Base-by-base conservation (phyloP, 2,888 invertebrate species). In the Axea sp. region DNA sequence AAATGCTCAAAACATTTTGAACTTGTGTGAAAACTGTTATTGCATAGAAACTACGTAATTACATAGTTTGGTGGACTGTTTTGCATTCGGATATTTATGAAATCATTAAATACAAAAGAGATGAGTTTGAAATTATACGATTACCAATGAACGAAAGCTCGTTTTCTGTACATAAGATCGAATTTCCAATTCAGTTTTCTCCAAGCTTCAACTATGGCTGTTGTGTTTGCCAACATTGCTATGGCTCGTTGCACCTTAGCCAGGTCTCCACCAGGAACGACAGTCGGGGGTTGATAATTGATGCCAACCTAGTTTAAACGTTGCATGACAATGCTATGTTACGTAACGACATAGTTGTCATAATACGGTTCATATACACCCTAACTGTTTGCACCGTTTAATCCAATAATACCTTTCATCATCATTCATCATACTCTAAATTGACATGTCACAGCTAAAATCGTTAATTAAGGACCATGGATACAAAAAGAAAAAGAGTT, bases 161-260 rank as follows among this genome's bases (percentile, higher is more conserved):
- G 86, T 83, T 91, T 91, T 75, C 90, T 89, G 81, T 90, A 92
- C 90, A 92, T 91, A 43, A 91, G 86, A 80, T 92, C 92, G 81
- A 92, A 91, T 83, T 92, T 92, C 80, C 90, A 89, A 82, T 92
- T 91, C 19, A 92, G 86, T 72, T 91, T 89, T 24, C 89, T 89
- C 92, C 91, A 92, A 14, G 91, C 92, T 80, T 92, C 91, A 2
- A 90, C 90, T 73, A 92, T 92, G 62, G 87, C 91, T 88, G 92
- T 84, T 0, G 85, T 84, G 43, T 85, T 85, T 3, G 85, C 85
- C n/a, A 85, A 77, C 85, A 85, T 84, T 83, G 91, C 92, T 64
- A 92, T 90, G 22, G 91, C 91, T 51, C 92, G 88, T 53, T 90
- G 90, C 9, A 91, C 90, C 83, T 90, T 90, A 49, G 91, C 90